Evolutionary conservation across 2,797 vertebrate species (phyloP).

Genomic region (Coilia nasus): DNA sequence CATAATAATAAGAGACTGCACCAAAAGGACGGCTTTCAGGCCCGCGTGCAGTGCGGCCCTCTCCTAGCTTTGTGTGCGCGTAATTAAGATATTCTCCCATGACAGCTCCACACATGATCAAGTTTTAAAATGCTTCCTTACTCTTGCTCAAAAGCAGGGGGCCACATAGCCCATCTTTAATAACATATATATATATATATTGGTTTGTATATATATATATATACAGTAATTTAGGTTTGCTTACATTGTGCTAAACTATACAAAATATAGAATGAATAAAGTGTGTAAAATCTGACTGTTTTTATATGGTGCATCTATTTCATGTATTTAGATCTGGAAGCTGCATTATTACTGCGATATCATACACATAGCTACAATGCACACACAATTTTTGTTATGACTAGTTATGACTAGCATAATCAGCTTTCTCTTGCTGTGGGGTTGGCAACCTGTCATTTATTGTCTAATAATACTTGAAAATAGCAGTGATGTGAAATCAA

Average conservation of each 20-base stretch:
- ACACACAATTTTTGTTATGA: background rate
- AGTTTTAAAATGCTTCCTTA: slow-evolving; percentile 7
- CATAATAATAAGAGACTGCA: slow-evolving; percentile 63
- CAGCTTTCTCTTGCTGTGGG: background rate
- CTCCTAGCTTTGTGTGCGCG: slow-evolving; percentile 74
- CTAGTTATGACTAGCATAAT: background rate
- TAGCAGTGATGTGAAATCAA: background rate
- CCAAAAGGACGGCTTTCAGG: slow-evolving; percentile 70
- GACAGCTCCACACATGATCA: background rate
- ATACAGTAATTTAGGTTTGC: background rate
- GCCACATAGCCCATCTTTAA: background rate
- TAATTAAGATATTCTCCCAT: slow-evolving; percentile 77
- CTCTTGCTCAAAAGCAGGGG: background rate
- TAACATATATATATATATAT: background rate
- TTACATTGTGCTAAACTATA: background rate
- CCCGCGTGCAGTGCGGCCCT: slow-evolving; percentile 62
- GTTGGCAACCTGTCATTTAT: background rate
- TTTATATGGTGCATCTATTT: background rate
- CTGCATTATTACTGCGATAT: background rate
- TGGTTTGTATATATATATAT: too few relatives aligned
- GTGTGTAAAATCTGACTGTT: too few relatives aligned
- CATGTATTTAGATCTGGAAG: background rate
- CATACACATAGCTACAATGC: background rate
- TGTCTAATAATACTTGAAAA: background rate
- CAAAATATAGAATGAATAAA: background rate